Base-by-base conservation (phyloP, 2,797 vertebrate species). In the Neoniphon sammara region DNA sequence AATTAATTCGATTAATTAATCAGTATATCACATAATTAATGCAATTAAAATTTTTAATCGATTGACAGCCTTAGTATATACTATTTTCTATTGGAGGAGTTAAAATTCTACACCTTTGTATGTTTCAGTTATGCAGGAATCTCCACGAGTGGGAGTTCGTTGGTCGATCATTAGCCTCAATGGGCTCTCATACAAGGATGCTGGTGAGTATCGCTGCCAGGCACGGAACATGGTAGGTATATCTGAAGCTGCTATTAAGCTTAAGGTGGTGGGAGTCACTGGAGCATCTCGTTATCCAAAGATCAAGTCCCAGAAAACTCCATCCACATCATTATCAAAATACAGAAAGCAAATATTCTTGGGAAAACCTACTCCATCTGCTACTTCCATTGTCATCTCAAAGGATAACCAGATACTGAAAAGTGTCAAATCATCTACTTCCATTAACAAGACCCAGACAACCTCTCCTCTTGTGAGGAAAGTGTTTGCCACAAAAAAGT, bases 151-250 rank as follows among this genome's bases (percentile, higher is more conserved):
- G 11, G 97, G 97, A 23, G 91, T 95, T 64, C 93, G 95, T 71
- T 98, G 97, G 97, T 98, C 97, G 5, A 94, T 97, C 57, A 94
- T 99, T 80, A 98, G 95, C 88, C 75, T 98, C 81, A 96, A 95
- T 0, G 95, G 94, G 18, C 92, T 98, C 76, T 96, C 96, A 0
- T 95, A 95, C 89, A 93, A 93, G 79, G 96, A 98, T 0, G 95
- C 96, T 7, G 97, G 97, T 12, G 95, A 97, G 84, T 98, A 97
- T 85, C 94, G 94, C 67, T 99, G 97, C 82, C 96, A 95, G 83
- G 97, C 97, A 44, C 96, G 95, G 85, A 99, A 98, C 78, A 91
- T 97, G 91, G 97, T 96, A 10, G 97, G 97, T 50, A 92, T 87
- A 69, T 93, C 96, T 7, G 97, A 97, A 92, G 96, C 96, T 27